Conservation (phyloP, 2,113 vertebrate genomes). For the Etia nguti region DNA sequence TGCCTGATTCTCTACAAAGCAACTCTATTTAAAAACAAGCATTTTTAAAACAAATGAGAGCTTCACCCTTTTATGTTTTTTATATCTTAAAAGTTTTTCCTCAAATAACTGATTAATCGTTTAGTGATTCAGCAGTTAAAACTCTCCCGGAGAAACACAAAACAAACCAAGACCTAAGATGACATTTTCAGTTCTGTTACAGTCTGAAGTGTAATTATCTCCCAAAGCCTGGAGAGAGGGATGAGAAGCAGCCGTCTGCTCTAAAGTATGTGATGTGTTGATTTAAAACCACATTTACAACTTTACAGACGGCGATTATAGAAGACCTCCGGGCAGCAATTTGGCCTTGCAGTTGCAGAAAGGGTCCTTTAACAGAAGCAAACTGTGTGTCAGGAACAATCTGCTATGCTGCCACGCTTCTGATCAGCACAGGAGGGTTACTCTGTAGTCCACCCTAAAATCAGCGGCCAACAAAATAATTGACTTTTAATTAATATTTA, state of each 20-base stretch:
- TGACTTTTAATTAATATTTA: conserved; percentile 34
- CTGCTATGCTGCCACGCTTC: not conserved
- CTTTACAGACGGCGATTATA: not conserved
- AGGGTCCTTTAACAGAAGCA: not conserved
- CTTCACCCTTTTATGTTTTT: not conserved
- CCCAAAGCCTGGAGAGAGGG: not conserved
- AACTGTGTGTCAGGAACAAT: conserved; percentile 2
- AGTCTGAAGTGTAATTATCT: not conserved
- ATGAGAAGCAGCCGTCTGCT: not conserved
- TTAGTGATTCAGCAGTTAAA: not conserved
- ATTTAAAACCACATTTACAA: not conserved
- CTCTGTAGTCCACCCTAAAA: not conserved
- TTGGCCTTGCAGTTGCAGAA: not conserved
- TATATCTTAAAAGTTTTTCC: not conserved
- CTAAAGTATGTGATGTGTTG: not conserved
- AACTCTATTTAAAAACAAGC: not conserved
- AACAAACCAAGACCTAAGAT: not conserved
- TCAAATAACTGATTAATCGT: not conserved
- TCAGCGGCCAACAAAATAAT: not conserved
- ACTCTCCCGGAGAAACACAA: not conserved
- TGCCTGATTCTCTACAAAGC: not conserved
- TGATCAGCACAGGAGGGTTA: not conserved
- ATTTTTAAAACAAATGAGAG: not conserved
- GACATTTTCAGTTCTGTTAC: not conserved
- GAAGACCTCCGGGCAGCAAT: not conserved